These are phyloP conservation scores for Calcarius lapponicus DNA, from an alignment of 2,797 vertebrate species.

Conservation along the genomic window DNA sequence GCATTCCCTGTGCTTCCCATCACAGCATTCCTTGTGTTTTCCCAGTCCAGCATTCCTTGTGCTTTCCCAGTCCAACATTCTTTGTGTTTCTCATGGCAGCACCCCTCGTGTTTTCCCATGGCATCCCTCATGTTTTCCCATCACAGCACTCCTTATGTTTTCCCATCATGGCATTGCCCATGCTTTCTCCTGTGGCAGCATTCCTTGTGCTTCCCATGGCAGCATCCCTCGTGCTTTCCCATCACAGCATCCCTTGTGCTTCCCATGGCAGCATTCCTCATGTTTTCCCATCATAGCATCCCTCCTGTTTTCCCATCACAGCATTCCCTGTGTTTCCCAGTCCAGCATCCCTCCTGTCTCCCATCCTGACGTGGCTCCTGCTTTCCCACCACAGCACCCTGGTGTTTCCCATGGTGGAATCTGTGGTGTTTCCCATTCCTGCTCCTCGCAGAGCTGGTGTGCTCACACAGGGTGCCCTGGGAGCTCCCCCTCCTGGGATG, in stretches of 20 bases:
- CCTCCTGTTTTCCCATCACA: too few relatives aligned
- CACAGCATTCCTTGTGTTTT: not conserved
- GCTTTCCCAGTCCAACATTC: not conserved
- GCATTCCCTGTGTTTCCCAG: not conserved
- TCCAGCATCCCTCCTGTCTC: not conserved
- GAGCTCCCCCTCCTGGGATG: not conserved
- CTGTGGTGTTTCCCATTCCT: not conserved
- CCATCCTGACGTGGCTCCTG: not conserved
- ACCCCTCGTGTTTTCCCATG: not conserved
- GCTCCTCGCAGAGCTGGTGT: not conserved
- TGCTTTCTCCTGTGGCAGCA: too few relatives aligned
- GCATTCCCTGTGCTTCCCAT: too few relatives aligned
- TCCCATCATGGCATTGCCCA: too few relatives aligned
- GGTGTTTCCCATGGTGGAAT: not conserved
- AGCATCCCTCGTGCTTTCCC: not conserved
- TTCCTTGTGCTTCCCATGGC: not conserved
- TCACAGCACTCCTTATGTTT: not conserved
- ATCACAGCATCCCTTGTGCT: too few relatives aligned
- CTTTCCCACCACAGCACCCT: not conserved
- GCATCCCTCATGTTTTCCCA: not conserved
- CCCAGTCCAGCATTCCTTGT: not conserved
- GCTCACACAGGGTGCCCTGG: not conserved
- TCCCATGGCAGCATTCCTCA: not conserved
- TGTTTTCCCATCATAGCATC: not conserved
- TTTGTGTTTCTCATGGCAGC: not conserved